Evolutionary conservation across 2,797 vertebrate genomes (phyloP).

Genomic region (Chrysocyon brachyurus): DNA sequence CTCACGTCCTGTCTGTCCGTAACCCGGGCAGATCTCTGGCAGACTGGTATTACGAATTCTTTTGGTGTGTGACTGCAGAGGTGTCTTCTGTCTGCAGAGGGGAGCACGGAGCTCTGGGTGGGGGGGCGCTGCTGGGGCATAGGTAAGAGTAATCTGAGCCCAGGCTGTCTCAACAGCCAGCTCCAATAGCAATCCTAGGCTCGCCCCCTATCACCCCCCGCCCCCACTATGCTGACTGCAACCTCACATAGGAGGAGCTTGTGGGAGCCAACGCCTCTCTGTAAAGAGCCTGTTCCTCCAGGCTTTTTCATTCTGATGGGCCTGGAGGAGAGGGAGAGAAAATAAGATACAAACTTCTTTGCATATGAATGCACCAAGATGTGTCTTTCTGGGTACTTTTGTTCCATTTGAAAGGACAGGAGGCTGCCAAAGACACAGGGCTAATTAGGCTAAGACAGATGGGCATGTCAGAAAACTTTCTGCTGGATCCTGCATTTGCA

Average conservation of each 20-base stretch:
- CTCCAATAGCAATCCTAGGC: not conserved
- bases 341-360: constrained; percentile 34
- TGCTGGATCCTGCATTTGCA: not conserved
- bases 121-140: too few relatives aligned
- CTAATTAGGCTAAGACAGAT: constrained; percentile 63
- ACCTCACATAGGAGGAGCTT: constrained; percentile 50
- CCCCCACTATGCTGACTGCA: not conserved
- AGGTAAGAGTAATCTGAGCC: constrained; percentile 19
- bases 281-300: not conserved
- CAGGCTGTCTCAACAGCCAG: not conserved
- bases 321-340: not conserved
- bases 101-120: not conserved
- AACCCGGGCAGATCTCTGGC: not conserved
- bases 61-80: not conserved
- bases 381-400: constrained; percentile 59
- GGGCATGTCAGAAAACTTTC: not conserved
- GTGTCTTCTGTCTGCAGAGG: not conserved
- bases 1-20: not conserved
- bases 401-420: constrained; percentile 54
- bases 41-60: not conserved
- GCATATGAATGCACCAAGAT: constrained; percentile 62
- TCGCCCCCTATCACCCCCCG: not conserved
- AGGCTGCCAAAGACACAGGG: not conserved
- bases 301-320: constrained; percentile 50
- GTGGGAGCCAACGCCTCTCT: not conserved